phyloP scores from a whole-genome alignment of 1,140 invertebrate genomes.

The Armadillidium nasatum region DNA sequence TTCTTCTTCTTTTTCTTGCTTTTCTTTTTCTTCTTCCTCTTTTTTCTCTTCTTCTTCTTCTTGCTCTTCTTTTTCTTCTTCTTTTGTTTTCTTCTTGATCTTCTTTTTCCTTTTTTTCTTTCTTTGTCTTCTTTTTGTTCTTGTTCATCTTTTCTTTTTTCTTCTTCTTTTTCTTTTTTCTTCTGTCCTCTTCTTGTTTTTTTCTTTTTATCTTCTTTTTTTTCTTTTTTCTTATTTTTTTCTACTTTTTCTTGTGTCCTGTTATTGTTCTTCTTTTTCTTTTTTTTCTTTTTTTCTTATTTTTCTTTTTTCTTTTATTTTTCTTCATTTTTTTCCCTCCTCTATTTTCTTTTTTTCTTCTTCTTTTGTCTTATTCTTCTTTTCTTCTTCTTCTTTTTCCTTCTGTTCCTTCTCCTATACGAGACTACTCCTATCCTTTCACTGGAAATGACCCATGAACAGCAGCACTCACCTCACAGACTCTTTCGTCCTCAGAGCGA shows the following conservation, averaged over 20 bases:
- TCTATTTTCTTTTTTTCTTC: background rate
- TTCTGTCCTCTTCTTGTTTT: no score
- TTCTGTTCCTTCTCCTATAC: background rate
- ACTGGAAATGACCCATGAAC: background rate
- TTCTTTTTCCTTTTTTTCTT: no score
- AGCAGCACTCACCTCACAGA: background rate
- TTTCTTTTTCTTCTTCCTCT: no score
- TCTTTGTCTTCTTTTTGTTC: no score
- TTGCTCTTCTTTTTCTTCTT: no score
- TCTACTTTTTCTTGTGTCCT: background rate
- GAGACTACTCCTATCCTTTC: background rate
- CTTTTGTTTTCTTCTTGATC: no score
- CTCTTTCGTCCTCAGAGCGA: constrained; percentile 61
- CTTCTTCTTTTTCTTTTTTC: no score
- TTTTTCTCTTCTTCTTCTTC: no score
- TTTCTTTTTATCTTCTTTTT: no score
- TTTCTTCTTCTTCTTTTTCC: background rate
- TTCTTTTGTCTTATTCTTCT: background rate
- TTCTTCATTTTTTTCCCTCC: background rate
- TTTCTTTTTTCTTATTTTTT: no score
- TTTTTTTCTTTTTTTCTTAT: constrained; percentile 3
- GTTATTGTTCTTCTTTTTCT: background rate
- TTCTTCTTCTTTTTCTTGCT: no score
- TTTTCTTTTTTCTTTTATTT: constrained; percentile 4
- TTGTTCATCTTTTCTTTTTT: no score